phyloP scores from a whole-genome alignment of 2,888 invertebrate genomes.

The Vanessa cardui region DNA sequence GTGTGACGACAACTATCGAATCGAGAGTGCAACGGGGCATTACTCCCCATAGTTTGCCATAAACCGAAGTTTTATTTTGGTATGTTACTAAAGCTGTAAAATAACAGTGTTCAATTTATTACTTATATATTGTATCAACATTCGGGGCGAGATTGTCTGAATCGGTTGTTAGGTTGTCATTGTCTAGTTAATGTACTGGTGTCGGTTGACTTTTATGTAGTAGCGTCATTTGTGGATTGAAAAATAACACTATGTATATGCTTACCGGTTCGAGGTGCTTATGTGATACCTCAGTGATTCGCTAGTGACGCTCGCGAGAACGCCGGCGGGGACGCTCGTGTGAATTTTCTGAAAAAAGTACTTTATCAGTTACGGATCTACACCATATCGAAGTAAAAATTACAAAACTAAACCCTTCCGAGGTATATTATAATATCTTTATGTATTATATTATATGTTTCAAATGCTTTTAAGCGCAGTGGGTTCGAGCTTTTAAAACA shows the following conservation, averaged over 20 bases:
- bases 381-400: no score
- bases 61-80: constrained; percentile 79
- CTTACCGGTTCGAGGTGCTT: constrained; percentile 77
- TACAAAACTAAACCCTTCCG: no score
- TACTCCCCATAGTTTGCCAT: constrained; percentile 76
- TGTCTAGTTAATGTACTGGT: constrained; percentile 30
- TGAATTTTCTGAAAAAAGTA: constrained; percentile 58
- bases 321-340: constrained; percentile 74
- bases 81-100: constrained; percentile 79
- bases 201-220: constrained; percentile 25
- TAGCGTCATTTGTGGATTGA: constrained; percentile 23
- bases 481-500: no score
- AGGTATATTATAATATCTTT: no score
- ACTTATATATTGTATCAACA: constrained; percentile 62
- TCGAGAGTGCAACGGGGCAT: constrained; percentile 73
- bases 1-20: constrained; percentile 80
- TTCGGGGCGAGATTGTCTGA: constrained; percentile 47
- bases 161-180: constrained; percentile 35
- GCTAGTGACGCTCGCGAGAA: constrained; percentile 77
- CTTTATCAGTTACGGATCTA: background rate
- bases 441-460: no score
- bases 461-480: no score
- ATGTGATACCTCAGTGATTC: constrained; percentile 81
- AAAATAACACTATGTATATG: constrained; percentile 46
- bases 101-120: constrained; percentile 80